A percentile compares a stretch with the other conserved stretches of the same genome.
These are phyloP conservation scores for Stenopsyche tienmushanensis DNA, from an alignment of 1,140 invertebrate species.

Conservation along the genomic window DNA sequence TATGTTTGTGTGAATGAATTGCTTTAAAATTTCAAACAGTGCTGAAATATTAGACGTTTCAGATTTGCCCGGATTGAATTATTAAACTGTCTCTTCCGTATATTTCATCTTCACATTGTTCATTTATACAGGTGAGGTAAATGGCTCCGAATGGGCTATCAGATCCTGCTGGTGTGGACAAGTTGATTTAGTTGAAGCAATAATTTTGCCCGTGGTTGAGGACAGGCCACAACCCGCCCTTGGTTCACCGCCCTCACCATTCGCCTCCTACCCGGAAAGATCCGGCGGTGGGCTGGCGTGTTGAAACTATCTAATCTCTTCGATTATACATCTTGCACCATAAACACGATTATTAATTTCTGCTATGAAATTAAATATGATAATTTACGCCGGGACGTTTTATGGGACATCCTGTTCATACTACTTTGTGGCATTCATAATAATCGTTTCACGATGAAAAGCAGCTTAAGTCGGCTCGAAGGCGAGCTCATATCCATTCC, in stretches of 20 bases:
- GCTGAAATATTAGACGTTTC: too few species aligned
- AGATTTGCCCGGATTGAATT: too few species aligned
- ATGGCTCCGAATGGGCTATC: constrained; percentile 24
- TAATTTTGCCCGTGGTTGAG: constrained; percentile 21
- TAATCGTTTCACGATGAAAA: background rate
- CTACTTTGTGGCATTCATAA: background rate
- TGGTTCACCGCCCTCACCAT: background rate
- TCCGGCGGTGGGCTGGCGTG: too few species aligned
- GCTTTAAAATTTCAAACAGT: too few species aligned
- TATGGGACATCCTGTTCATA: background rate
- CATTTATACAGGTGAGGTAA: constrained; percentile 20
- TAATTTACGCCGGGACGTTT: background rate
- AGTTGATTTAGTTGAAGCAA: constrained; percentile 26
- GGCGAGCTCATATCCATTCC: constrained; percentile 14
- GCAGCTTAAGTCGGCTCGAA: constrained; percentile 1
- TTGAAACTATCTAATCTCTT: too few species aligned
- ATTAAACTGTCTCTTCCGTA: too few species aligned
- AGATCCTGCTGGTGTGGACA: constrained; percentile 25
- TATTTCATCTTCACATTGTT: background rate
- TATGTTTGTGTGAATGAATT: too few species aligned
- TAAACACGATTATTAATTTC: background rate
- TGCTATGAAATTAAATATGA: background rate
- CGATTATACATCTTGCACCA: too few species aligned
- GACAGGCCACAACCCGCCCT: constrained; percentile 18
- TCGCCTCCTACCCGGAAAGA: background rate